phyloP scores from a whole-genome alignment of 1,140 invertebrate genomes.

The Drosophila sechellia region DNA sequence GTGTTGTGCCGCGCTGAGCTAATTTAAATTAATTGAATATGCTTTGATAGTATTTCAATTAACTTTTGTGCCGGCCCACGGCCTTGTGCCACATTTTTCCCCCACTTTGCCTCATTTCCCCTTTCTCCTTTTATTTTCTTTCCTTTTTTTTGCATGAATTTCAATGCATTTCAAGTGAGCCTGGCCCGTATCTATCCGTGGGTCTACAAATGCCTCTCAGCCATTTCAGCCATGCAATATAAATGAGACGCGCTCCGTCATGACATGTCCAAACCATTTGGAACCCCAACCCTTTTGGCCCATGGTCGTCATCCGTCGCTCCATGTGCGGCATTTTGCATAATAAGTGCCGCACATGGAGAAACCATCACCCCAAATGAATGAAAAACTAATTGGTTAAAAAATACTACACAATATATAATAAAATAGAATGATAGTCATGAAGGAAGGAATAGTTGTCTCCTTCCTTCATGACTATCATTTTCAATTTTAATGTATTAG shows the following conservation, averaged over 20 bases:
- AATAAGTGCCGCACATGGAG: constrained; percentile 53
- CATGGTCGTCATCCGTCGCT: constrained; percentile 23
- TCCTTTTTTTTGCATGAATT: constrained; percentile 28
- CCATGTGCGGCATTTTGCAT: constrained; percentile 73
- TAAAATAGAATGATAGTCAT: too few species aligned
- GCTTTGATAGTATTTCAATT: constrained; percentile 81
- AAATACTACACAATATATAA: neutral
- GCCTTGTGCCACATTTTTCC: constrained; percentile 61
- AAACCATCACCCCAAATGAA: neutral
- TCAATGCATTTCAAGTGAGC: constrained; percentile 60
- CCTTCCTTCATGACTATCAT: neutral
- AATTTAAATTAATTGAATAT: constrained; percentile 83
- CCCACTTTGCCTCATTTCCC: constrained; percentile 3
- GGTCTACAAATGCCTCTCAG: constrained; percentile 24
- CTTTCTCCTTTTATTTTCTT: neutral
- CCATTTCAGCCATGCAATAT: constrained; percentile 56
- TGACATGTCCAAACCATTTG: constrained; percentile 52
- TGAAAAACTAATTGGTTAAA: neutral
- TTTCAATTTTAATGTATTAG: neutral
- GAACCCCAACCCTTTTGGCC: constrained; percentile 1
- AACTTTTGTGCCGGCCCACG: constrained; percentile 60
- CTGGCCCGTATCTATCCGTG: constrained; percentile 20
- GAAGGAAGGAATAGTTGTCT: too few species aligned
- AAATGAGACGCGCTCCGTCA: constrained; percentile 70
- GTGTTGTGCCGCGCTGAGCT: constrained; percentile 62